phyloP scores from a whole-genome alignment of 2,797 vertebrate species.

The Lerista edwardsae region DNA sequence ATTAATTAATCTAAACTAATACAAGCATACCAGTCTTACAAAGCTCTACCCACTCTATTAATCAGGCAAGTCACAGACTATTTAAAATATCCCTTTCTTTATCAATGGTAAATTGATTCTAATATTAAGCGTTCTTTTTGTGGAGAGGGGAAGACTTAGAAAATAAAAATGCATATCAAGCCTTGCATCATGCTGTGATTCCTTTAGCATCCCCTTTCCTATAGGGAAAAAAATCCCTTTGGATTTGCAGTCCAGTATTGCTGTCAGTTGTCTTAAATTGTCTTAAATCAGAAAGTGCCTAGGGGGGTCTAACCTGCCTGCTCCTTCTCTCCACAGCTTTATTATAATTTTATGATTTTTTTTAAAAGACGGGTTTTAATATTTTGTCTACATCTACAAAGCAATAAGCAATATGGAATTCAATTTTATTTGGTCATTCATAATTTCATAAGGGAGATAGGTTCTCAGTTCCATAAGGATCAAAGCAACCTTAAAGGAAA shows the following conservation, averaged over 20 bases:
- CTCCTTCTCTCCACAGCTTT: not conserved
- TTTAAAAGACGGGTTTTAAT: not conserved
- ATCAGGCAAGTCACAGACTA: not conserved
- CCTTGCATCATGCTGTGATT: not conserved
- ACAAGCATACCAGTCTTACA: not conserved
- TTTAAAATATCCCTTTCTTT: slow-evolving; percentile 15
- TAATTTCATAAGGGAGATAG: not conserved
- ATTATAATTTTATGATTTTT: not conserved
- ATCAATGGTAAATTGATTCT: slow-evolving; percentile 9
- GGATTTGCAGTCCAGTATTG: not conserved
- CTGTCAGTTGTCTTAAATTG: not conserved
- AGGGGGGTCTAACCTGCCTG: not conserved
- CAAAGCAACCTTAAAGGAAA: not conserved
- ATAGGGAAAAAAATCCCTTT: not conserved
- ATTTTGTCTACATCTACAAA: not conserved
- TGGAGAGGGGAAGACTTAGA: not conserved
- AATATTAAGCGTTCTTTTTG: not conserved
- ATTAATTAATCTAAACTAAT: not conserved
- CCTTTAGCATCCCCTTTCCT: not conserved
- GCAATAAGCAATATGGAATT: not conserved
- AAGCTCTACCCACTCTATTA: not conserved
- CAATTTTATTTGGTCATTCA: not conserved
- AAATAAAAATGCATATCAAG: not conserved
- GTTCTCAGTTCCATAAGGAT: not conserved
- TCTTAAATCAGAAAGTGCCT: not conserved